Percentiles rank a stretch among this genome's conserved stretches.
Evolutionary conservation across 2,797 vertebrate genomes (phyloP).

Genomic region (Pyrocephalus nanus): DNA sequence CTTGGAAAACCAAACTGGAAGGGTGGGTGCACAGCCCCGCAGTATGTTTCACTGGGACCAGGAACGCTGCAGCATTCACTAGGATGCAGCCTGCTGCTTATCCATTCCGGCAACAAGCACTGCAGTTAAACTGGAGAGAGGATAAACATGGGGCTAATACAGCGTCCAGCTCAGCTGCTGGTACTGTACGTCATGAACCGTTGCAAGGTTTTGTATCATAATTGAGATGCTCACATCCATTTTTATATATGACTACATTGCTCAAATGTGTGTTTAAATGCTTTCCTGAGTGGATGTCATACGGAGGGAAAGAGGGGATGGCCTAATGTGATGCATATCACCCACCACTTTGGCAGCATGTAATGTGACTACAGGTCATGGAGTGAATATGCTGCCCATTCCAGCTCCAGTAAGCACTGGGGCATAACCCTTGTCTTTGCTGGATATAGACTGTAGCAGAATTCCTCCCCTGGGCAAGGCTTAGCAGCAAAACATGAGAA

Average conservation of each 20-base stretch:
- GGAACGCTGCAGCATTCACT: neutral
- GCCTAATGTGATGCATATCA: neutral
- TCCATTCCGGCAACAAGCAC: neutral
- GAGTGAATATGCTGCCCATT: neutral
- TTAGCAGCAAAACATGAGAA: slow-evolving; percentile 17
- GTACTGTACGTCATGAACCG: neutral
- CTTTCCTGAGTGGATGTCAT: neutral
- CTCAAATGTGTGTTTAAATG: neutral
- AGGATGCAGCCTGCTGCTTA: neutral
- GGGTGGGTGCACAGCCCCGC: neutral
- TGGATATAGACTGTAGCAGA: neutral
- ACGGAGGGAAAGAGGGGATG: neutral
- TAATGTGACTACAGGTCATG: accelerated
- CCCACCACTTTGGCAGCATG: neutral
- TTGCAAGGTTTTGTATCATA: accelerated
- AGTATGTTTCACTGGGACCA: neutral
- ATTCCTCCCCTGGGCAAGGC: neutral
- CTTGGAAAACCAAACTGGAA: neutral
- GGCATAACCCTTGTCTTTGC: neutral
- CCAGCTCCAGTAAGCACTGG: neutral
- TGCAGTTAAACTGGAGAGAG: neutral
- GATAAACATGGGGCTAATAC: neutral
- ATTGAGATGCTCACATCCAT: accelerated
- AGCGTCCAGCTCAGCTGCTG: neutral
- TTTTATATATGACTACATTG: neutral